These are phyloP conservation scores for Tiaroga cobitis DNA, from an alignment of 2,797 vertebrate genomes.

Conservation along the genomic window DNA sequence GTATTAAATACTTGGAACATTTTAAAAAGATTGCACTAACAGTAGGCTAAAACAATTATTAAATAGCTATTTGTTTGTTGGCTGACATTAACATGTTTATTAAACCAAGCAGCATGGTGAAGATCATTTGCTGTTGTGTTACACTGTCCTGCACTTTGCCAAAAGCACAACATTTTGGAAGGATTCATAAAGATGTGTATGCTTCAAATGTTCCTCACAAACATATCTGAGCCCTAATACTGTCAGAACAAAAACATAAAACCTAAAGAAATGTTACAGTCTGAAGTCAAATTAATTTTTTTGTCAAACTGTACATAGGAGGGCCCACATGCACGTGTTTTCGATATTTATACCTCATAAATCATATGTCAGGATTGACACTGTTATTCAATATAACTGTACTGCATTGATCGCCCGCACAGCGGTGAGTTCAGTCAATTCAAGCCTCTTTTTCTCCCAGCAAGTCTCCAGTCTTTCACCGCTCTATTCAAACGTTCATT, in stretches of 20 bases:
- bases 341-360: constrained; percentile 45
- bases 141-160: background rate
- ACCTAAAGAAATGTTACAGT: background rate
- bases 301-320: constrained; percentile 13
- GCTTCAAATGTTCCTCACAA: background rate
- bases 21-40: background rate
- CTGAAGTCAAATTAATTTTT: background rate
- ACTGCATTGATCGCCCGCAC: constrained; percentile 35
- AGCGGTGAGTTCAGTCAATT: constrained; percentile 25
- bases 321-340: constrained; percentile 7
- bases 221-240: background rate
- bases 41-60: background rate
- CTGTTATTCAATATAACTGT: constrained; percentile 27
- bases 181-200: background rate
- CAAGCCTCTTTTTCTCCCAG: constrained; percentile 30
- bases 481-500: constrained; percentile 38
- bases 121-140: background rate
- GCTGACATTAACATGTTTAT: background rate
- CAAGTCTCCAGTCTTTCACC: constrained; percentile 33
- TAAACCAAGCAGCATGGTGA: background rate
- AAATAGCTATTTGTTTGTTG: background rate
- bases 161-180: background rate
- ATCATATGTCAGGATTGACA: constrained; percentile 34
- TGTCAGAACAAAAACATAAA: background rate
- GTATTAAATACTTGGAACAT: background rate